Conservation (phyloP, 2,888 invertebrate genomes). For the Drosophila seclusa region DNA sequence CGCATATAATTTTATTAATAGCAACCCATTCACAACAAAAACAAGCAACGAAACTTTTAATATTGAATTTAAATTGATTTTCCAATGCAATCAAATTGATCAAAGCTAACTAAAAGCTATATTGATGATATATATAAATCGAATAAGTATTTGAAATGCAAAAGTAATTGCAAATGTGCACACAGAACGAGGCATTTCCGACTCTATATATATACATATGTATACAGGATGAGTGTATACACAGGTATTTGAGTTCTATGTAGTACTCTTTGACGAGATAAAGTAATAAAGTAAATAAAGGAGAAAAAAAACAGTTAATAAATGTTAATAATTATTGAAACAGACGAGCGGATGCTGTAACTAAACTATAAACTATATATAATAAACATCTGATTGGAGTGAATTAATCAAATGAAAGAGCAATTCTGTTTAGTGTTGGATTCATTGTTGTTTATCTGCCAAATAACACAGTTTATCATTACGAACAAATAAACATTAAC, state of each 20-base stretch:
- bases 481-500: neutral
- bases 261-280: neutral
- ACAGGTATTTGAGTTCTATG: no score
- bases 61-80: neutral
- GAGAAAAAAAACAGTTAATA: neutral
- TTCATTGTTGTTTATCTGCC: neutral
- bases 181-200: neutral
- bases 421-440: neutral
- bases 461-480: neutral
- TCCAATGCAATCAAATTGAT: constrained; percentile 1
- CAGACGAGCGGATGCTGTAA: neutral
- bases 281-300: neutral
- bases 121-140: neutral
- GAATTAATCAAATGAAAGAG: neutral
- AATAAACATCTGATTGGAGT: neutral
- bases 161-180: neutral
- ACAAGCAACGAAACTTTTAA: constrained; percentile 3
- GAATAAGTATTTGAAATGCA: neutral
- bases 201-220: neutral
- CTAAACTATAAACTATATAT: no score
- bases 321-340: neutral
- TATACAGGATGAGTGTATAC: neutral
- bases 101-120: neutral
- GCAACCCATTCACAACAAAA: constrained; percentile 12
- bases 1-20: constrained; percentile 30